Evolutionary conservation across 2,797 vertebrate genomes (phyloP).

Genomic region (Anguilla obscura): DNA sequence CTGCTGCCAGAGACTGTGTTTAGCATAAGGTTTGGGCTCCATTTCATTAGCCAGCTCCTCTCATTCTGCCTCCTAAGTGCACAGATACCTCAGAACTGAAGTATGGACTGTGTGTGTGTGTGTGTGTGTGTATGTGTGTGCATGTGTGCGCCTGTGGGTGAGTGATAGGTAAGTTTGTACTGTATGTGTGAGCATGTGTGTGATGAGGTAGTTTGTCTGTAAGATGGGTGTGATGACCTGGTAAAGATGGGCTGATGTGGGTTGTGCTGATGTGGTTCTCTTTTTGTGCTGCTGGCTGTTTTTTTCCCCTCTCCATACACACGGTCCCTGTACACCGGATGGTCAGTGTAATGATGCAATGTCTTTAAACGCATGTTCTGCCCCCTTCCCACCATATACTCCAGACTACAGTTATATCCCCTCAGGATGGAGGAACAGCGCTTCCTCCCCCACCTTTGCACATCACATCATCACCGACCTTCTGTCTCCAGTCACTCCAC

Average conservation of each 20-base stretch:
- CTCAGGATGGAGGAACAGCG: background rate
- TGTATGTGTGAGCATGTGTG: background rate
- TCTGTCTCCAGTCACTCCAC: background rate
- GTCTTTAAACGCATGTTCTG: background rate
- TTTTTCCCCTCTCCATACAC: background rate
- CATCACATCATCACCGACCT: background rate
- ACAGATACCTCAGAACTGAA: background rate
- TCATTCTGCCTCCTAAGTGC: background rate
- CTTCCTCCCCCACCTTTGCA: background rate
- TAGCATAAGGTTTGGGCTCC: background rate
- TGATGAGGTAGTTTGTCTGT: too few species aligned
- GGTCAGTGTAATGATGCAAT: background rate
- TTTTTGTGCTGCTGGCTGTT: background rate
- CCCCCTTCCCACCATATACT: background rate
- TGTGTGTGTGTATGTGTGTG: background rate
- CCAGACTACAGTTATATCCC: background rate
- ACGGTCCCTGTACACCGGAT: background rate
- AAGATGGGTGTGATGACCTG: slow-evolving; percentile 26
- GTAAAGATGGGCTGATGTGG: background rate
- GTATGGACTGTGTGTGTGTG: background rate
- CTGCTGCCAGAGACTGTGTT: background rate
- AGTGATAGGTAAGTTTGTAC: background rate
- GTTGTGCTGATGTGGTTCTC: background rate
- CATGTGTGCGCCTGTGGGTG: background rate
- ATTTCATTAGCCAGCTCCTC: background rate